phyloP scores from a whole-genome alignment of 2,113 vertebrate species.

The Ranitomeya imitator region DNA sequence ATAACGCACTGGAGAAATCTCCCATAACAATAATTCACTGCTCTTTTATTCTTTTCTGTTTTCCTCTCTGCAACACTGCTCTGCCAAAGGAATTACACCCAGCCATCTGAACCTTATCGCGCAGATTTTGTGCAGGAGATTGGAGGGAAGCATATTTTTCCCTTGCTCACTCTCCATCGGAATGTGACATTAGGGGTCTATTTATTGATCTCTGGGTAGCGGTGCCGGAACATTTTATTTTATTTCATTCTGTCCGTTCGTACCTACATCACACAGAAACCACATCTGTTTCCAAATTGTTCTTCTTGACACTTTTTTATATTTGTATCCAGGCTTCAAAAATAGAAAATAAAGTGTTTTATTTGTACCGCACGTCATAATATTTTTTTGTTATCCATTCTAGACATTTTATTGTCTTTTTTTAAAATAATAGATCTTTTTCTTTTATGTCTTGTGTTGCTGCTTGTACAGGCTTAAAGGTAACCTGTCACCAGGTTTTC shows the following conservation, averaged over 20 bases:
- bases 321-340: neutral
- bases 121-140: conserved; percentile 37
- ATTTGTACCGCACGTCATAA: neutral
- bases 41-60: conserved; percentile 54
- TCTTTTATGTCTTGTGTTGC: neutral
- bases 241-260: conserved; percentile 24
- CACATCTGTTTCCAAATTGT: conserved; percentile 6
- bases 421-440: neutral
- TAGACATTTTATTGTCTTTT: neutral
- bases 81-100: conserved; percentile 53
- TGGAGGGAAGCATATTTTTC: conserved; percentile 37
- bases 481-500: no score
- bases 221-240: conserved; percentile 6
- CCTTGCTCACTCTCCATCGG: conserved; percentile 31
- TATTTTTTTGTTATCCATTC: neutral
- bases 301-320: neutral
- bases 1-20: conserved; percentile 79
- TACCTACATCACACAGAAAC: conserved; percentile 10
- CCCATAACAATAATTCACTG: conserved; percentile 73
- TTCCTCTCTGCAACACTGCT: conserved; percentile 47
- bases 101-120: conserved; percentile 24
- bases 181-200: conserved; percentile 48
- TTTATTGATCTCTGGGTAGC: conserved; percentile 39
- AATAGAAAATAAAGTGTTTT: neutral
- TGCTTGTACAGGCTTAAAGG: neutral